Percentiles rank a stretch among this genome's conserved stretches.
These are phyloP conservation scores for Cotesia congregata DNA, from an alignment of 2,888 invertebrate species.

Conservation along the genomic window DNA sequence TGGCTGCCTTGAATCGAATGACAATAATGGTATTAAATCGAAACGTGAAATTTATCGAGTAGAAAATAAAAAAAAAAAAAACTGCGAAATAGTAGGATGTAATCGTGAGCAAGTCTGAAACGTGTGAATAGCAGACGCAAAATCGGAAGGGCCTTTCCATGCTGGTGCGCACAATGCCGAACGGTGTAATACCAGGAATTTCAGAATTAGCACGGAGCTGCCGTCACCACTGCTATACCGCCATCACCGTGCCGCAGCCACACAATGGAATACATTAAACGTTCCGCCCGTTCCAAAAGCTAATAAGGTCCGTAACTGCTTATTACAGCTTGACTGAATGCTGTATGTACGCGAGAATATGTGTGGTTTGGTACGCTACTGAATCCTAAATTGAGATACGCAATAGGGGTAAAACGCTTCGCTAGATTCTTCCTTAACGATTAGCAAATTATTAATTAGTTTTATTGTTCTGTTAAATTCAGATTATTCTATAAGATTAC, in stretches of 20 bases:
- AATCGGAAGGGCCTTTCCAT: conserved; percentile 47
- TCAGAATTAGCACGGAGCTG: conserved; percentile 55
- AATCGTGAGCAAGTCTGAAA: conserved; percentile 34
- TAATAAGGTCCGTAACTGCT: conserved; percentile 62
- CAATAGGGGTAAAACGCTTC: conserved; percentile 16
- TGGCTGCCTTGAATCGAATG: neutral
- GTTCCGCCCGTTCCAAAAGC: conserved; percentile 55
- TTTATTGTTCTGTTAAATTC: conserved; percentile 4
- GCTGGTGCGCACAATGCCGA: conserved; percentile 54
- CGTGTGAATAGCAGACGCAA: conserved; percentile 35
- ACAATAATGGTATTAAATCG: neutral
- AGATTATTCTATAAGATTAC: neutral
- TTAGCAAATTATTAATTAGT: conserved; percentile 12
- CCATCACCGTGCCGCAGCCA: conserved; percentile 47
- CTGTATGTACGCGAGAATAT: conserved; percentile 43
- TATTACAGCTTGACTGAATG: conserved; percentile 54
- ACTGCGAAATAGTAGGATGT: conserved; percentile 35
- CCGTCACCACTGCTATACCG: conserved; percentile 36
- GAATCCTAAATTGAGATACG: conserved; percentile 36
- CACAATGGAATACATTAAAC: conserved; percentile 64
- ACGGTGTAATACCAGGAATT: conserved; percentile 60
- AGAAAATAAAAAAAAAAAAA: neutral
- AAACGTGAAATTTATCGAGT: neutral
- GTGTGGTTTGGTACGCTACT: conserved; percentile 13
- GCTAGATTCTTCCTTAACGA: neutral